A percentile compares a stretch with the other conserved stretches of the same genome.
These are phyloP conservation scores for Lathronympha strigana DNA, from an alignment of 2,888 invertebrate genomes.

Conservation along the genomic window DNA sequence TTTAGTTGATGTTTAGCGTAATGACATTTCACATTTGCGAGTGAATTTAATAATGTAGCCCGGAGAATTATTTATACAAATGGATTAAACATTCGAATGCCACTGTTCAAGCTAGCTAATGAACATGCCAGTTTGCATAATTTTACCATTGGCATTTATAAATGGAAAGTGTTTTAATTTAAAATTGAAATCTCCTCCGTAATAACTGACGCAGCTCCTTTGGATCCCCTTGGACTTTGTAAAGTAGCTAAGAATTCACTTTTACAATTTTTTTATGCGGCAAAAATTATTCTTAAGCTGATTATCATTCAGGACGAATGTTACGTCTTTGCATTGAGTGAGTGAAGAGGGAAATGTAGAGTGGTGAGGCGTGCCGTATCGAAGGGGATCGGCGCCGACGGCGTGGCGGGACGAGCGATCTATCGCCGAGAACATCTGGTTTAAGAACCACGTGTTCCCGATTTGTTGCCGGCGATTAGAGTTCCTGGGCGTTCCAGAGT, in stretches of 20 bases:
- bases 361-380: slow-evolving; percentile 53
- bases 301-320: slow-evolving; percentile 42
- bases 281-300: slow-evolving; percentile 35
- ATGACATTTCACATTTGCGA: background rate
- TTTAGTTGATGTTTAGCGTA: background rate
- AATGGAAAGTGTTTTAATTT: slow-evolving; percentile 35
- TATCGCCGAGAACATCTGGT: slow-evolving; percentile 55
- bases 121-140: slow-evolving; percentile 25
- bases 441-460: slow-evolving; percentile 46
- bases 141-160: slow-evolving; percentile 20
- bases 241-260: slow-evolving; percentile 37
- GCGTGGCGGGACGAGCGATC: slow-evolving; percentile 35
- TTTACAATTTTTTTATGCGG: slow-evolving; percentile 31
- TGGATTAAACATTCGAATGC: background rate
- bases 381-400: slow-evolving; percentile 47
- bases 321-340: slow-evolving; percentile 40
- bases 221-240: slow-evolving; percentile 15
- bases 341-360: slow-evolving; percentile 40
- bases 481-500: background rate
- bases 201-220: slow-evolving; percentile 32
- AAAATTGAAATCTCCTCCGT: slow-evolving; percentile 31
- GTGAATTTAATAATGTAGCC: background rate
- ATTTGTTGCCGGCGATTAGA: background rate
- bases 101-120: slow-evolving; percentile 21
- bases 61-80: background rate